phyloP scores from a whole-genome alignment of 2,113 vertebrate species.

The Electrona antarctica region DNA sequence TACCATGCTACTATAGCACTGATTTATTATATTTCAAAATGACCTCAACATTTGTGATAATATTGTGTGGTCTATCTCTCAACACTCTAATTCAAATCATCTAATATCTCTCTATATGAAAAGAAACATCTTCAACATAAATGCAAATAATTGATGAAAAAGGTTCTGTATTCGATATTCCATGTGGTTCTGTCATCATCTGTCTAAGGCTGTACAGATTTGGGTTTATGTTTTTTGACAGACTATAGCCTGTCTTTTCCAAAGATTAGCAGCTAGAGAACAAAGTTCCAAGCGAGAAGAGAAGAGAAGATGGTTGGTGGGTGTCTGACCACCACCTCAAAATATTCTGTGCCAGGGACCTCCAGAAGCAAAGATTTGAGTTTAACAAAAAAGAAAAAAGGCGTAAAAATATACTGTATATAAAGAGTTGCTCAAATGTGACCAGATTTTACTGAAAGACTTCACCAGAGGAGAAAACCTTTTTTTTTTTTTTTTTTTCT shows the following conservation, averaged over 20 bases:
- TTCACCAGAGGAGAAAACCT: too few relatives aligned
- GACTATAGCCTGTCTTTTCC: conserved; percentile 48
- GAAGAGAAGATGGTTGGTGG: conserved; percentile 38
- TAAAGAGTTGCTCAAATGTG: too few relatives aligned
- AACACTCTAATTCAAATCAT: neutral
- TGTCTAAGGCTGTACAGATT: conserved; percentile 70
- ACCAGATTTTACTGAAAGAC: too few relatives aligned
- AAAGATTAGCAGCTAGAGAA: conserved; percentile 69
- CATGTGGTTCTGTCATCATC: conserved; percentile 70
- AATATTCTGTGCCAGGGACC: too few relatives aligned
- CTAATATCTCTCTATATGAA: neutral
- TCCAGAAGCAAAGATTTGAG: too few relatives aligned
- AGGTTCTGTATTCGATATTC: too few relatives aligned
- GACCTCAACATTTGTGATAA: conserved; percentile 28
- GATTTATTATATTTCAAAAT: conserved; percentile 6
- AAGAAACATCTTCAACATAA: neutral
- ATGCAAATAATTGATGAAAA: neutral
- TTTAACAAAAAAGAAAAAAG: too few relatives aligned
- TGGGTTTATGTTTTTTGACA: conserved; percentile 28
- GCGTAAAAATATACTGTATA: too few relatives aligned
- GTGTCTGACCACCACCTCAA: conserved; percentile 20
- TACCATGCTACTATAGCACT: conserved; percentile 6
- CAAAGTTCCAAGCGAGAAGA: conserved; percentile 47
- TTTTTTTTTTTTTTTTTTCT: too few relatives aligned
- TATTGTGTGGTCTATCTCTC: conserved; percentile 29